phyloP scores from a whole-genome alignment of 1,140 invertebrate genomes.

The Drosophila leontia region DNA sequence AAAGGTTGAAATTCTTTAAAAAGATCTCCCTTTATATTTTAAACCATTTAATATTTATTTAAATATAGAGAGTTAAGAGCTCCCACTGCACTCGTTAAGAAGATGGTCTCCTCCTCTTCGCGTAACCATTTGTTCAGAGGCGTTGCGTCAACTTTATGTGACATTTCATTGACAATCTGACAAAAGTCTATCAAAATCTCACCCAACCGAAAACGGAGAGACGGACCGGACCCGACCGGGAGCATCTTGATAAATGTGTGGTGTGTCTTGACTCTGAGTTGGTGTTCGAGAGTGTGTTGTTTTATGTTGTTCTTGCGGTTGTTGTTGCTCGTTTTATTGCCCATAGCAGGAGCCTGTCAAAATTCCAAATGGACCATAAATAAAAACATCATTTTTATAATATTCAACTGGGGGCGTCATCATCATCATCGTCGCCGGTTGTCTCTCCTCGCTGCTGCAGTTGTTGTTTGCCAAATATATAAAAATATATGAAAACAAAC shows the following conservation, averaged over 20 bases:
- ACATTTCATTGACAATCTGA: constrained; percentile 66
- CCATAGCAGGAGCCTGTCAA: constrained; percentile 74
- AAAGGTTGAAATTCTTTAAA: not conserved
- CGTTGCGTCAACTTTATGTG: constrained; percentile 44
- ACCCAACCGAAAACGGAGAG: constrained; percentile 23
- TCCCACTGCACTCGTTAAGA: not conserved
- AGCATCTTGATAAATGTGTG: constrained; percentile 71
- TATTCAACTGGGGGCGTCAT: constrained; percentile 47
- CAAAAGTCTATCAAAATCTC: constrained; percentile 77
- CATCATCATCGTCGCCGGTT: not conserved
- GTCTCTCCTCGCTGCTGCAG: constrained; percentile 9
- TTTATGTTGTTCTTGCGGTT: constrained; percentile 38
- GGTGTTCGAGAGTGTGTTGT: constrained; percentile 25
- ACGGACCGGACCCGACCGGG: constrained; percentile 4
- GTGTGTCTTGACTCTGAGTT: constrained; percentile 17
- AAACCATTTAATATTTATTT: not conserved
- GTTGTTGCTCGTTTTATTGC: constrained; percentile 63
- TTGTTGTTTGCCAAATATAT: constrained; percentile 48
- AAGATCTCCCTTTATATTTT: not conserved
- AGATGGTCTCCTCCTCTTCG: not conserved
- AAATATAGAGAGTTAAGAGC: not conserved
- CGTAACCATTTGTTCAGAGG: not conserved
- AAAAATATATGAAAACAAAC: constrained; percentile 51
- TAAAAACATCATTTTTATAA: constrained; percentile 83
- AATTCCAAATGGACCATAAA: constrained; percentile 84